Base-by-base conservation (phyloP, 2,888 invertebrate species). In the Cantharis lateralis region DNA sequence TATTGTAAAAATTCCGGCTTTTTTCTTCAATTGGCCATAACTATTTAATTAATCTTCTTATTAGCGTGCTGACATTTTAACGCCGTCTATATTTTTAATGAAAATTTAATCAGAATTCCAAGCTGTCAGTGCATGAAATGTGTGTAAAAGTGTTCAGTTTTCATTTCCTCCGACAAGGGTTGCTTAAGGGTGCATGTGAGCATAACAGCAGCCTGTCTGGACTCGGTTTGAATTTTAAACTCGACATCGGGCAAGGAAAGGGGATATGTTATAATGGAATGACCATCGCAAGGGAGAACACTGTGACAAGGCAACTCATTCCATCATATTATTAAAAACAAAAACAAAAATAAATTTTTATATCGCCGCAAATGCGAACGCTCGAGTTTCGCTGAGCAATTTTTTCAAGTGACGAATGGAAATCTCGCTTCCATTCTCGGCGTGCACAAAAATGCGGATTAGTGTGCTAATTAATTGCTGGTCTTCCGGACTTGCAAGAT, bases 221-320 rank as follows among this genome's bases (percentile, higher is more conserved):
- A 80, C 78, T 72, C 74, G 71, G 80, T 80, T 80, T 80, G 78
- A 80, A 80, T 80, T 80, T 80, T 78, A 80, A 80, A 78, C 75
- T 74, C 73, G 71, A 75, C 80, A 80, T 77, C 89, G 64, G 64
- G 64, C 64, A 66, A 90, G 89, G 90, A 76, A 76, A 69, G 78
- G 76, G 70, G 74, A 74, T 89, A 89, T 90, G 89, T 89, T 86
- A 87, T 89, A 85, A 89, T 89, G 88, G 89, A 83, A 90, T 89
- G 89, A 88, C 87, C 88, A 89, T 88, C 87, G 87, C 85, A 86
- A 86, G 86, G 78, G 78, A 78, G 72, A 75, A 75, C 15, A 62
- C 75, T 74, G 78, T 73, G 78, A 78, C 78, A 78, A 78, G 77
- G 75, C 72, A 70, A 28, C 75, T 71, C 75, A 72, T 68, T 66